phyloP scores from a whole-genome alignment of 2,888 invertebrate species.

The Dichetophora obliterata region DNA sequence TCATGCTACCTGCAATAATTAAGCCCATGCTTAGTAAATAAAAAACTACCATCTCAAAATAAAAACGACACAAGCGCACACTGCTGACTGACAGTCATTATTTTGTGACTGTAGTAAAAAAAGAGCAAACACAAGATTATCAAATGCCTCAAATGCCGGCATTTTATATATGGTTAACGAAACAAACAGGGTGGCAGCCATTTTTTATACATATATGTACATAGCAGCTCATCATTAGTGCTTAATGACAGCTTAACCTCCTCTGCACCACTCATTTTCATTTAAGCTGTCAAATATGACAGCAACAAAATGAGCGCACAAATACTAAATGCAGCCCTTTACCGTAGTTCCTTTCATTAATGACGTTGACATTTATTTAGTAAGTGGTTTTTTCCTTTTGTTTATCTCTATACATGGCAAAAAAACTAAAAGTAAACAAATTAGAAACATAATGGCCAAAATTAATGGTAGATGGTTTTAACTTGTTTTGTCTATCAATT shows the following conservation, averaged over 20 bases:
- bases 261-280: no score
- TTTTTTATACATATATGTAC: conserved; percentile 1
- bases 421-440: no score
- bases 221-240: conserved; percentile 20
- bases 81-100: conserved; percentile 11
- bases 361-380: conserved; percentile 30
- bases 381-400: background rate
- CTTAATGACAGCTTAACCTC: conserved; percentile 8
- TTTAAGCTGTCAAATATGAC: background rate
- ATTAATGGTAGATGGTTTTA: no score
- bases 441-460: no score
- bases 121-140: conserved; percentile 10
- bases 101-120: conserved; percentile 56
- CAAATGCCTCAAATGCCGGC: conserved; percentile 11
- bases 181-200: conserved; percentile 42
- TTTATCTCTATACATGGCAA: no score
- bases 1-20: conserved; percentile 28
- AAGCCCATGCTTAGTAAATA: background rate
- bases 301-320: background rate
- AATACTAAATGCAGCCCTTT: background rate
- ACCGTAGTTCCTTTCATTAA: background rate
- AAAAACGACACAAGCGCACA: background rate
- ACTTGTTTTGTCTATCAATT: no score
- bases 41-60: no score
- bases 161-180: conserved; percentile 38